Evolutionary conservation across 2,888 invertebrate genomes (phyloP), one percentile per base, ranked within the genome.

Genomic region (Megaustenia siamemsis): DNA sequence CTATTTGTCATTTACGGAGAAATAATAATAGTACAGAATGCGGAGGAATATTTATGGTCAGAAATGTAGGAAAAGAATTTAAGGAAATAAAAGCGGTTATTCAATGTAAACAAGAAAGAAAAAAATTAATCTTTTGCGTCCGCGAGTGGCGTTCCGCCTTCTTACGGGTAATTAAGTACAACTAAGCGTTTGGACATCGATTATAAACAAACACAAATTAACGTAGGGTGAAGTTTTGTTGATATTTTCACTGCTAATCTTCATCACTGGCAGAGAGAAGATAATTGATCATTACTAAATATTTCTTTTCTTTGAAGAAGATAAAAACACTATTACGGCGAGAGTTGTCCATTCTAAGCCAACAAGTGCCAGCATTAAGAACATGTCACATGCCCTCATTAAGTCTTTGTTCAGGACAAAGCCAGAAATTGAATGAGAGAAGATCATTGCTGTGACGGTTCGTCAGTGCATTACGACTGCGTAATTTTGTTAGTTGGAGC

Each of bases 41-140:
- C 73, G 73, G 45, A 73, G 73, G 32, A 35, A 73, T 32, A 73
- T 73, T 73, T 73, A 24, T 38, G 6, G 28, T 28, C 56, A 24
- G 8, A 24, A 0, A 40, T 38, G 8, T 40, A 5, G 18, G 35
- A 69, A 3, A 69, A 40, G 24, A 40, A 69, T 69, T 69, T 38
- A 21, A 3, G 18, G 40, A 69, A 40, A 69, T 69, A 5, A 69
- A 69, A 24, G 21, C 10, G 24, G n/a, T 35, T 40, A 24, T 40
- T 69, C 5, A 40, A 40, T 69, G 40, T 69, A 28, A 63, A 5
- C 32, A 32, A 32, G 18, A 69, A n/a, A 12, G 24, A 18, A 18
- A 40, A 40, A 69, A 1, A 2, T 69, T 40, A 69, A 21, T 40
- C 21, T 40, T 24, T 69, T 40, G 24, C 32, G 18, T 10, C 28